Percentiles rank a stretch among this genome's conserved stretches.
Conservation (phyloP, 2,888 invertebrate genomes). For the Cyclophora albipunctata region DNA sequence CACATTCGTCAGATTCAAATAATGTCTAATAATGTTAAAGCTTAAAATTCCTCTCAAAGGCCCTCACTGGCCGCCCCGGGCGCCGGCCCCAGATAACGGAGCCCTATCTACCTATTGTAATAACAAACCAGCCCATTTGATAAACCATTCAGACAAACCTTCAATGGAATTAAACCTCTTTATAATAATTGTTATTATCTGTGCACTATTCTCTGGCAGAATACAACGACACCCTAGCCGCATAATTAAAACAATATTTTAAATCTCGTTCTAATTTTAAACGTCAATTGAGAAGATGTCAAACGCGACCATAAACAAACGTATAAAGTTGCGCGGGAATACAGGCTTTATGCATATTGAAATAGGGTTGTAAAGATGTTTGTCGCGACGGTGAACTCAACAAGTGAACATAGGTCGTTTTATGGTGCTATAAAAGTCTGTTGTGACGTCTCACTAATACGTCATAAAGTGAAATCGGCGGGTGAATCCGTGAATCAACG, state of each 20-base stretch:
- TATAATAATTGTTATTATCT: no score
- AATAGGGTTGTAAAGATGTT: conserved; percentile 9
- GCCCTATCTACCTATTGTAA: no score
- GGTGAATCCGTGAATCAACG: conserved; percentile 21
- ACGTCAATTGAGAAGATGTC: neutral
- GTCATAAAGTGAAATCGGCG: conserved; percentile 52
- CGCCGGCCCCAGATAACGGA: no score
- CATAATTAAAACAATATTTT: neutral
- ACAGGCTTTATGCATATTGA: neutral
- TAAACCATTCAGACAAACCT: no score
- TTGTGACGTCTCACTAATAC: conserved; percentile 64
- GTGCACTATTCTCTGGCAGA: neutral
- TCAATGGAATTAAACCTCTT: neutral
- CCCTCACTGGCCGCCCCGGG: no score
- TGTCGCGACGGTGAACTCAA: conserved; percentile 46
- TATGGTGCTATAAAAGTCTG: conserved; percentile 53
- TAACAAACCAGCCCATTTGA: no score
- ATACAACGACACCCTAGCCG: neutral
- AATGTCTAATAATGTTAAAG: no score
- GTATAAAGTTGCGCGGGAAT: neutral
- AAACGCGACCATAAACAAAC: conserved; percentile 1
- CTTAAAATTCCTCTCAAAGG: no score
- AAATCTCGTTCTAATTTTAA: neutral
- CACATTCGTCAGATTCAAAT: no score
- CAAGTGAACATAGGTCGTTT: conserved; percentile 66